phyloP scores from a whole-genome alignment of 2,888 invertebrate genomes.

The Melieria omissa region DNA sequence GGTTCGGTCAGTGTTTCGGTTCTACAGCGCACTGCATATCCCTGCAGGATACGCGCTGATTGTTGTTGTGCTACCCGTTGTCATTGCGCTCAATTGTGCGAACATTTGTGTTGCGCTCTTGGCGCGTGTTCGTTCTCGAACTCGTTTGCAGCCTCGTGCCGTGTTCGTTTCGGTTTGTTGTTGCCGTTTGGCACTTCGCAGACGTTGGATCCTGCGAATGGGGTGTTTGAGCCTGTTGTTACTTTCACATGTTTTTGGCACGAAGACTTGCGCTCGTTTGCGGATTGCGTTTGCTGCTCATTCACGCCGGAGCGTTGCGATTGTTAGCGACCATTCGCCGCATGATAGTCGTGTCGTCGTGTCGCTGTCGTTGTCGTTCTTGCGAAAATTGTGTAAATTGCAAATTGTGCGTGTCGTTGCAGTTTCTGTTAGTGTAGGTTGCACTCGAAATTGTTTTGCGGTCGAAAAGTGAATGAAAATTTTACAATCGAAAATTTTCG shows the following conservation, averaged over 20 bases:
- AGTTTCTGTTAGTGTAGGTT: not conserved
- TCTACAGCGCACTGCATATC: too few species aligned
- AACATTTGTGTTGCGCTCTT: too few species aligned
- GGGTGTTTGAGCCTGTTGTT: slow-evolving; percentile 4
- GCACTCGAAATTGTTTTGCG: not conserved
- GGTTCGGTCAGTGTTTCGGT: not conserved
- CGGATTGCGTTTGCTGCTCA: slow-evolving; percentile 29
- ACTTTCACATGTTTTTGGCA: not conserved
- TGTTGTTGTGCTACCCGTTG: slow-evolving; percentile 3
- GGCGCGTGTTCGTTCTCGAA: too few species aligned
- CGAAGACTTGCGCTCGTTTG: slow-evolving; percentile 16
- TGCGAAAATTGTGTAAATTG: not conserved
- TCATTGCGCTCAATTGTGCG: not conserved
- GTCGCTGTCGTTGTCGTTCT: not conserved
- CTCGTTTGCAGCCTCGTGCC: too few species aligned
- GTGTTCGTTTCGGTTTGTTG: not conserved
- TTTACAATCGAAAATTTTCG: too few species aligned
- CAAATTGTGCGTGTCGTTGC: not conserved
- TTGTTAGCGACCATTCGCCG: slow-evolving; percentile 37
- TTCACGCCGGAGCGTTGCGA: slow-evolving; percentile 41
- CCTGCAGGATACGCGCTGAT: too few species aligned
- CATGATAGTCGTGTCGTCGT: slow-evolving; percentile 6
- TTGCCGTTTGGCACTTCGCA: not conserved
- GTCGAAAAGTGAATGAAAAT: too few species aligned
- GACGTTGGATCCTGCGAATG: not conserved